Percentiles rank a stretch among this genome's conserved stretches.
phyloP scores from a whole-genome alignment of 2,113 vertebrate species.

The Muntiacus reevesi region DNA sequence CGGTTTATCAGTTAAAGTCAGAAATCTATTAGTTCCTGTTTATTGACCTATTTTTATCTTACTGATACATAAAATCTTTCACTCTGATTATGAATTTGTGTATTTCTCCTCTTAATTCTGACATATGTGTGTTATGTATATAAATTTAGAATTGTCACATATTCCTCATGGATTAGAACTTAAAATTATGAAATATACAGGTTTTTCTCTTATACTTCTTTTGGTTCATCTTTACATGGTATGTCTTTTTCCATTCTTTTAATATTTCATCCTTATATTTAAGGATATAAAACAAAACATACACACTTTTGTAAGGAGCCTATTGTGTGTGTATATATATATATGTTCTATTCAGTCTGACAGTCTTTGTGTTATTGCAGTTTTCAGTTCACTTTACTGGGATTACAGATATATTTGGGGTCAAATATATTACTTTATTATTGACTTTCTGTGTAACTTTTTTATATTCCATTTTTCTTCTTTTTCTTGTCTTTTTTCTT shows the following conservation, averaged over 20 bases:
- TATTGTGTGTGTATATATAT: not conserved
- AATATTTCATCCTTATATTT: not conserved
- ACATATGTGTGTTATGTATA: not conserved
- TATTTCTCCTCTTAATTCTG: not conserved
- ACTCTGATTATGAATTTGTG: not conserved
- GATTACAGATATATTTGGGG: not conserved
- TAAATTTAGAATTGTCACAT: not conserved
- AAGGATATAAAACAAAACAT: not conserved
- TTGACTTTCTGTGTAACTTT: not conserved
- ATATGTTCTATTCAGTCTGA: not conserved
- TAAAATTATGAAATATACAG: not conserved
- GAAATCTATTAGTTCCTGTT: not conserved
- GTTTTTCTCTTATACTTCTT: not conserved
- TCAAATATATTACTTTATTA: not conserved
- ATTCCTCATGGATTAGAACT: not conserved
- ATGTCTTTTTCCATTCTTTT: not conserved
- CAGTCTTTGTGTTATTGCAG: not conserved
- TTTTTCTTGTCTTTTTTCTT: not conserved
- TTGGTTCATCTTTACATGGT: not conserved
- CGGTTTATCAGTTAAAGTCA: not conserved
- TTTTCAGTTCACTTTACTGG: not conserved
- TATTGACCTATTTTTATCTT: not conserved
- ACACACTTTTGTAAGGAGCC: not conserved
- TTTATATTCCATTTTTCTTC: not conserved
- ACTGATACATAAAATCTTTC: not conserved